Base-by-base conservation (phyloP, 2,113 vertebrate genomes). In the Pangasianodon gigas region DNA sequence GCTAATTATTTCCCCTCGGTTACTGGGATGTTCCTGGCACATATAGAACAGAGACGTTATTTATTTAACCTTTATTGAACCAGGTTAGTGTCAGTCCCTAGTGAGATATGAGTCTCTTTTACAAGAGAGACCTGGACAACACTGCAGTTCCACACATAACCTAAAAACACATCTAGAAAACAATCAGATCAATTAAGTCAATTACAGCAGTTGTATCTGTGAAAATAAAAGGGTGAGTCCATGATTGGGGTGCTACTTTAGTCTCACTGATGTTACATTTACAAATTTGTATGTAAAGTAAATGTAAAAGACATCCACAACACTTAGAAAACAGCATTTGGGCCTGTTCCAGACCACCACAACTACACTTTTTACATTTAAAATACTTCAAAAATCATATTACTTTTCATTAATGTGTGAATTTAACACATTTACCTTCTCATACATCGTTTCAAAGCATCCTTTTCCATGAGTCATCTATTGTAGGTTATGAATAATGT, bases 1-100 rank as follows among this genome's bases (percentile, higher is more conserved):
- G 89, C 91, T 90, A 91, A 95, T 94, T 93, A 95, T 92, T 94
- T 94, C 87, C 56, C 60, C 29, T 37, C 46, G 3, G n/a, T 83
- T 75, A 9, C 71, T 46, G 7, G 10, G 18, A 75, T 3, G 71
- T 75, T 75, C 71, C 11, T 18, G 9, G 18, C 18, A 1, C 2
- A 24, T 44, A 75, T 44, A 75, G 51, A 11, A 41, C 29, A 37
- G 14, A n/a, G 29, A 32, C 13, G 56, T 62, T 44, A 26, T 83
- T 83, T 77, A 26, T 77, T 46, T 46, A 26, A 48, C 74, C 46
- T 79, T 14, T 79, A 79, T 14, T 48, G 44, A 77, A 77, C 74
- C 41, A 9, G 19, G 41, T 90, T 89, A 91, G 91, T 92, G 83
- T 92, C 82, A 54, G 60, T 18, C 87, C 46, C 26, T 2, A 37